These are phyloP conservation scores for Morpho helenor DNA, from an alignment of 2,888 invertebrate genomes.

Conservation along the genomic window DNA sequence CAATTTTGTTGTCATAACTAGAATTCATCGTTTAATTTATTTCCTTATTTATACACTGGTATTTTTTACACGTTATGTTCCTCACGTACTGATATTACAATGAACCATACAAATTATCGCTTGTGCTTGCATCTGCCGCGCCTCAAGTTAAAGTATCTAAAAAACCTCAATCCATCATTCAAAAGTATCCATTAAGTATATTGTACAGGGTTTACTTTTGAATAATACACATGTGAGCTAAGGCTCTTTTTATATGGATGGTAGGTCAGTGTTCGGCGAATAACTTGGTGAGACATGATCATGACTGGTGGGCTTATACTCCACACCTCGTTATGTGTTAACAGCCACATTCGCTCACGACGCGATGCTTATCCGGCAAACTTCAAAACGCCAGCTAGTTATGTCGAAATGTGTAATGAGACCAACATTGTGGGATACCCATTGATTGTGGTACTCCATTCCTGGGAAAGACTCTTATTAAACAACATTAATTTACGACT, in stretches of 20 bases:
- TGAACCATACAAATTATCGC: constrained; percentile 77
- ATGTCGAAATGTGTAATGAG: constrained; percentile 62
- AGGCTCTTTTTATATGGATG: constrained; percentile 44
- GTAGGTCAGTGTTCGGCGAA: constrained; percentile 74
- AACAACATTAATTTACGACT: too few species aligned
- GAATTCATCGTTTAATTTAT: constrained; percentile 44
- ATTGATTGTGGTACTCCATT: constrained; percentile 30
- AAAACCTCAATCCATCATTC: constrained; percentile 27
- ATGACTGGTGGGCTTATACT: constrained; percentile 76
- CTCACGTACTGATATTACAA: constrained; percentile 75
- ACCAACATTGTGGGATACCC: constrained; percentile 51
- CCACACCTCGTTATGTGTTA: constrained; percentile 79
- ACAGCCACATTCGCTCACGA: constrained; percentile 78
- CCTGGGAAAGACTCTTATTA: constrained; percentile 4
- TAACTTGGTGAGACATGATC: constrained; percentile 76
- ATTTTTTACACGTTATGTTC: constrained; percentile 63
- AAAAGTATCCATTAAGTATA: constrained; percentile 32
- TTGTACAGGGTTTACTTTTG: constrained; percentile 34
- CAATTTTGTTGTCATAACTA: constrained; percentile 1
- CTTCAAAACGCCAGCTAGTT: constrained; percentile 56
- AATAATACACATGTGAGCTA: constrained; percentile 29
- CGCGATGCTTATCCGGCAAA: constrained; percentile 70
- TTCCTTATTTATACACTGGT: constrained; percentile 57
- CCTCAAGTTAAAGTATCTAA: constrained; percentile 49
- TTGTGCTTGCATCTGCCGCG: constrained; percentile 57